A percentile compares a stretch with the other conserved stretches of the same genome.
phyloP scores from a whole-genome alignment of 1,140 invertebrate genomes.

The Scaptomyza graminum region DNA sequence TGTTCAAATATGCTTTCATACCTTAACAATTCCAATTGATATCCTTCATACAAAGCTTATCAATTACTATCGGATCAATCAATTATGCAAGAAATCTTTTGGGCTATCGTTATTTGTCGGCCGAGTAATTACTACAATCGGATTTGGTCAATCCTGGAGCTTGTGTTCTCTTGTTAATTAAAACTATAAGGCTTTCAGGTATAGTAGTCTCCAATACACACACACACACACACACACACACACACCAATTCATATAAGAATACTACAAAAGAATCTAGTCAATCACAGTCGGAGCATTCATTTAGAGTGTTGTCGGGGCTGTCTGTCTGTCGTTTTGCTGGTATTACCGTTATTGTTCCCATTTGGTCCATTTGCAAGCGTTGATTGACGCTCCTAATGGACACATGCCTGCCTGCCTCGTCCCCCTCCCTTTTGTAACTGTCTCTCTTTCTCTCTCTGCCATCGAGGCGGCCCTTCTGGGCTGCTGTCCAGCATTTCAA shows the following conservation, averaged over 20 bases:
- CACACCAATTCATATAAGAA: too few relatives aligned
- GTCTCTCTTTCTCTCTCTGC: not conserved
- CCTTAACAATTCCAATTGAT: too few relatives aligned
- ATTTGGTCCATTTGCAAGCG: conserved; percentile 12
- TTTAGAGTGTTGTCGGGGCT: not conserved
- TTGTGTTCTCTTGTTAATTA: not conserved
- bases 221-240: too few relatives aligned
- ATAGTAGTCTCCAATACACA: not conserved
- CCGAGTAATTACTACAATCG: not conserved
- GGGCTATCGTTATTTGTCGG: too few relatives aligned
- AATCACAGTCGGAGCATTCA: conserved; percentile 14
- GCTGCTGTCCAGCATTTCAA: conserved; percentile 25
- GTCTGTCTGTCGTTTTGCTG: not conserved
- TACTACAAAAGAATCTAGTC: not conserved
- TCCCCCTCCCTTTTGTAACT: not conserved
- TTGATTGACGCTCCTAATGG: conserved; percentile 35
- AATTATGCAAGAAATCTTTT: too few relatives aligned
- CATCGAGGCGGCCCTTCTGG: not conserved
- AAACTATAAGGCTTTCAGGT: not conserved
- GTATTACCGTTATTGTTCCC: conserved; percentile 7
- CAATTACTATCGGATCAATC: too few relatives aligned
- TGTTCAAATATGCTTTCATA: too few relatives aligned
- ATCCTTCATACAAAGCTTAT: too few relatives aligned
- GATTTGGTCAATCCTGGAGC: not conserved
- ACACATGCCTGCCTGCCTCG: conserved; percentile 3